Percentiles rank a stretch among this genome's conserved stretches.
Evolutionary conservation across 2,888 invertebrate species (phyloP).

Genomic region (Acrocera orbiculus): DNA sequence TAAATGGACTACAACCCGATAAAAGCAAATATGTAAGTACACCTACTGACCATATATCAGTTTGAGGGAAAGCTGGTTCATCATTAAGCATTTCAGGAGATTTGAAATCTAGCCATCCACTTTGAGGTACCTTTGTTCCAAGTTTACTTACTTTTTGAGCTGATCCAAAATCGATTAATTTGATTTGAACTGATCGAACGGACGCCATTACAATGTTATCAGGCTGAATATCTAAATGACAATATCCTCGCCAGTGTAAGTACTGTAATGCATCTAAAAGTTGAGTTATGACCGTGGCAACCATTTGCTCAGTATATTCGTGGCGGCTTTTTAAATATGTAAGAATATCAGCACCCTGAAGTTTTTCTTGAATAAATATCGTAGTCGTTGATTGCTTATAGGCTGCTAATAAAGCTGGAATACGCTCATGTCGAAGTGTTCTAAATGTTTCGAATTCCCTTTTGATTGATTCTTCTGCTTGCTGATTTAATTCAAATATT

Average conservation of each 20-base stretch:
- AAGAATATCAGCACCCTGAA: conserved; percentile 82
- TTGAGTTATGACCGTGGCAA: conserved; percentile 73
- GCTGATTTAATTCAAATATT: conserved; percentile 49
- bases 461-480: conserved; percentile 46
- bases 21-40: conserved; percentile 80
- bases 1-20: conserved; percentile 85
- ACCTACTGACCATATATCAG: conserved; percentile 93
- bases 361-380: conserved; percentile 59
- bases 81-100: conserved; percentile 81
- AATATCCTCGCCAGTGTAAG: conserved; percentile 82
- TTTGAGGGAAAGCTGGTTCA: conserved; percentile 74
- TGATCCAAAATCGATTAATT: conserved; percentile 82
- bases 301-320: conserved; percentile 84
- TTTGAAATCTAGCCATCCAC: conserved; percentile 55
- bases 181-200: conserved; percentile 67
- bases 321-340: conserved; percentile 76
- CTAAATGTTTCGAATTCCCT: conserved; percentile 72
- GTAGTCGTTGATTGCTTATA: conserved; percentile 51
- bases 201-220: conserved; percentile 88
- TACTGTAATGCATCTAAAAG: conserved; percentile 81
- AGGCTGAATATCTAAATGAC: conserved; percentile 81
- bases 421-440: conserved; percentile 71
- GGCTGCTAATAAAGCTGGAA: conserved; percentile 56
- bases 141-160: conserved; percentile 66
- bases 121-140: conserved; percentile 44